These are phyloP conservation scores for Calcarius ornatus DNA, from an alignment of 2,113 vertebrate species.

Conservation along the genomic window DNA sequence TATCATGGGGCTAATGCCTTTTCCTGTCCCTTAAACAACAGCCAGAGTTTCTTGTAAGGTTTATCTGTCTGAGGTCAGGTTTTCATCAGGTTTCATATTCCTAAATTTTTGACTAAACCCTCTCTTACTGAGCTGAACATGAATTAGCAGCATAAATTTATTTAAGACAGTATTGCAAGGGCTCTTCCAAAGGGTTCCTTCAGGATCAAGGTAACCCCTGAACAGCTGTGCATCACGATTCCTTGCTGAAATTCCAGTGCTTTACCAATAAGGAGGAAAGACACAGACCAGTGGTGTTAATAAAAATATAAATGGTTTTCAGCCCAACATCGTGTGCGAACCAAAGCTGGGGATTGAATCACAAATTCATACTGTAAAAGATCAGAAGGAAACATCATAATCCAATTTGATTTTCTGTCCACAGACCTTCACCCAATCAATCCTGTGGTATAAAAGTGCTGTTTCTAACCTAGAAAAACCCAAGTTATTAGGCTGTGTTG, in stretches of 20 bases:
- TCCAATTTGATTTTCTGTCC: constrained; percentile 63
- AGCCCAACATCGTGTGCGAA: not conserved
- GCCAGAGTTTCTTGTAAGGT: not conserved
- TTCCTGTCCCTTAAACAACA: not conserved
- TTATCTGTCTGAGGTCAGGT: not conserved
- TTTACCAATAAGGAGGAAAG: not conserved
- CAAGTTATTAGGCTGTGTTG: constrained; percentile 3
- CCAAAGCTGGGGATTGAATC: not conserved
- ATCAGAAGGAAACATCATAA: constrained; percentile 51
- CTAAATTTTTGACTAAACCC: not conserved
- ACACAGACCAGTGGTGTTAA: not conserved
- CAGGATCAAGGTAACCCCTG: not conserved
- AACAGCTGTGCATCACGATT: not conserved
- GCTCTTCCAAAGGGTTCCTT: not conserved
- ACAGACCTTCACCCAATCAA: constrained; percentile 41
- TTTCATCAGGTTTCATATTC: not conserved
- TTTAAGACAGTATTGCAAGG: not conserved
- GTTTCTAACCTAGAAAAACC: constrained; percentile 28
- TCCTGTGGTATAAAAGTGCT: constrained; percentile 10
- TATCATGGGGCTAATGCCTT: not conserved
- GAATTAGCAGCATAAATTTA: not conserved
- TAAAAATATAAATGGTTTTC: constrained; percentile 15
- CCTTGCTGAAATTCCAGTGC: not conserved
- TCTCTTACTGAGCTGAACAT: not conserved
- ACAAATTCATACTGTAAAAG: constrained; percentile 12